Conservation (phyloP, 2,888 invertebrate genomes). For the Ornithoptera priamus region DNA sequence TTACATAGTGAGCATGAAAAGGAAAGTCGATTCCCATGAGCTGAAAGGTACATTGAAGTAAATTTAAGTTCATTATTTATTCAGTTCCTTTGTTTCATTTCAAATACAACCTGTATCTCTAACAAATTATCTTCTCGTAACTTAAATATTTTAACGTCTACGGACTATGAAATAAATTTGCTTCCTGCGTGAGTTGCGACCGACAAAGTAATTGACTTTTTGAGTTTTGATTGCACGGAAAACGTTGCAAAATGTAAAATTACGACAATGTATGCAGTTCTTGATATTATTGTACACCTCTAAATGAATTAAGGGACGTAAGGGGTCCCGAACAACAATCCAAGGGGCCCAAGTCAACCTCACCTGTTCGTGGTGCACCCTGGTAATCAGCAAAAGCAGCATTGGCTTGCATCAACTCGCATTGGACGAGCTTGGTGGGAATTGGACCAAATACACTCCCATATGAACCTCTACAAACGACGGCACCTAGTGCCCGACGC, state of each 20-base stretch:
- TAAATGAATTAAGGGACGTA: too few relatives aligned
- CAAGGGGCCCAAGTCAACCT: too few relatives aligned
- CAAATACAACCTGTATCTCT: slow-evolving; percentile 8
- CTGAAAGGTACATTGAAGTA: slow-evolving; percentile 1
- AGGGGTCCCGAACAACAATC: too few relatives aligned
- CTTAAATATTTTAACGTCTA: slow-evolving; percentile 14
- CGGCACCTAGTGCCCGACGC: too few relatives aligned
- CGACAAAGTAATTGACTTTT: not conserved
- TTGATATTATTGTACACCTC: too few relatives aligned
- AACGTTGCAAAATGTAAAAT: not conserved
- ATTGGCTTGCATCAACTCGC: too few relatives aligned
- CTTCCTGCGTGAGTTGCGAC: not conserved
- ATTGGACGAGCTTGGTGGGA: too few relatives aligned
- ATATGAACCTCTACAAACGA: too few relatives aligned
- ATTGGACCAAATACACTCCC: too few relatives aligned
- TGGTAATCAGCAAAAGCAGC: too few relatives aligned
- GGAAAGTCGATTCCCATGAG: not conserved
- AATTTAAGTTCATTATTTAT: slow-evolving; percentile 14
- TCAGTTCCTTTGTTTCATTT: slow-evolving; percentile 7
- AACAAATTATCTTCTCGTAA: slow-evolving; percentile 14
- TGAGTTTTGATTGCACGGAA: not conserved
- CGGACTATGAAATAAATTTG: not conserved
- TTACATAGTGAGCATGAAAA: not conserved
- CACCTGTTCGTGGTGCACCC: too few relatives aligned
- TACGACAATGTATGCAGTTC: not conserved